Conservation (phyloP, 92 coral and sea anemone genomes). For the Pocillopora meandrina region DNA sequence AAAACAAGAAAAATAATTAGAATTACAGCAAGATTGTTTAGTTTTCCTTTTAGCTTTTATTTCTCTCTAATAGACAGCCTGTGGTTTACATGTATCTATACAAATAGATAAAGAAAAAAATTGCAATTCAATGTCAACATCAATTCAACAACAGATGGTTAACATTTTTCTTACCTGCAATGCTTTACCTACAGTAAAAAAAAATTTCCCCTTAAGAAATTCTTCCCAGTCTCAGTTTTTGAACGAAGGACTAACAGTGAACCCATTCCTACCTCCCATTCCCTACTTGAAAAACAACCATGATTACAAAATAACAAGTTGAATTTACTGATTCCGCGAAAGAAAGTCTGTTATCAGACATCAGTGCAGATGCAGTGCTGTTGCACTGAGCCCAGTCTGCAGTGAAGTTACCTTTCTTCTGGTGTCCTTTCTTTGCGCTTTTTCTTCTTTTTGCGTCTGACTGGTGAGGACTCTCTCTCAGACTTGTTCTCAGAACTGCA, state of each 20-base stretch:
- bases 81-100: too few species aligned
- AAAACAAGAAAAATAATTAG: not conserved
- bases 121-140: not conserved
- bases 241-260: not conserved
- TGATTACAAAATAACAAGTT: not conserved
- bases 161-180: not conserved
- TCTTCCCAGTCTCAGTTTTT: not conserved
- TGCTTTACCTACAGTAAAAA: not conserved
- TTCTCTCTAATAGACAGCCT: too few species aligned
- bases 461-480: not conserved
- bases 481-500: constrained; percentile 21
- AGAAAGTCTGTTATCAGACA: not conserved
- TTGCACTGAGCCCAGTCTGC: not conserved
- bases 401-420: constrained; percentile 36
- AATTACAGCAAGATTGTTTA: too few species aligned
- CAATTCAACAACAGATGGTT: too few species aligned
- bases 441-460: constrained; percentile 2
- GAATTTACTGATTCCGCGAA: not conserved
- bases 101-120: not conserved
- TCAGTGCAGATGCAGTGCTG: not conserved
- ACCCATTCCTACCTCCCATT: too few species aligned
- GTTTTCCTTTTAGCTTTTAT: too few species aligned
- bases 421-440: constrained; percentile 38
- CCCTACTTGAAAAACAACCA: not conserved
- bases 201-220: not conserved